Percentiles rank a stretch among this genome's conserved stretches.
Conservation (phyloP, 2,888 invertebrate species). For the Melangyna quadrimaculata region DNA sequence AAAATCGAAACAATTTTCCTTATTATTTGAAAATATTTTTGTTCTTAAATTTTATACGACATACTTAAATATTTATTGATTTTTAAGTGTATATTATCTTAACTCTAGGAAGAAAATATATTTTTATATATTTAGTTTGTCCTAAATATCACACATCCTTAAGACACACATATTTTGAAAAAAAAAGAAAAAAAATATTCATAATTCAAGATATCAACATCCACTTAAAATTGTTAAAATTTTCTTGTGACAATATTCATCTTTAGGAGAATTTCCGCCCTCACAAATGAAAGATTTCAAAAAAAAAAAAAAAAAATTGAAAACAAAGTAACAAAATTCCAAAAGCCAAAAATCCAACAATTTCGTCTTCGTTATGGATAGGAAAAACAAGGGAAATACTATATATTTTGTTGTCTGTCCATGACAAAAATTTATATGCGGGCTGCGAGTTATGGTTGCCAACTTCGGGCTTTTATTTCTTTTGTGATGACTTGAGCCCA, state of each 20-base stretch:
- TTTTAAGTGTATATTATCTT: conserved; percentile 49
- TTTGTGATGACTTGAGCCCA: too few relatives aligned
- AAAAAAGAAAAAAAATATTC: neutral
- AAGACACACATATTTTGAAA: conserved; percentile 1
- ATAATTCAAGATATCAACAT: conserved; percentile 63
- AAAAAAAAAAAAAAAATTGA: conserved; percentile 23
- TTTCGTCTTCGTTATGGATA: neutral
- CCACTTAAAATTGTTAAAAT: conserved; percentile 70
- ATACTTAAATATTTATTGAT: conserved; percentile 52
- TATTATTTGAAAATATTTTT: neutral
- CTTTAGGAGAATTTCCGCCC: conserved; percentile 47
- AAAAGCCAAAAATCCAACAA: conserved; percentile 37
- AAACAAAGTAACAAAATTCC: conserved; percentile 42
- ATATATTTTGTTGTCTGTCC: conserved; percentile 15
- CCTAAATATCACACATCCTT: neutral
- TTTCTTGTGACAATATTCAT: conserved; percentile 58
- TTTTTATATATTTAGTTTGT: conserved; percentile 26
- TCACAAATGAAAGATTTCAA: conserved; percentile 35
- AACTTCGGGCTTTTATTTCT: neutral
- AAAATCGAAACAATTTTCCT: neutral
- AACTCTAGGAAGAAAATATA: neutral
- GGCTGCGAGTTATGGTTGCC: neutral
- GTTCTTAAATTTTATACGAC: conserved; percentile 10
- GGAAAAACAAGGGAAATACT: conserved; percentile 30
- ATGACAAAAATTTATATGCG: conserved; percentile 34